A percentile compares a stretch with the other conserved stretches of the same genome.
These are phyloP conservation scores for Diadromus collaris DNA, from an alignment of 2,888 invertebrate genomes.

Conservation along the genomic window DNA sequence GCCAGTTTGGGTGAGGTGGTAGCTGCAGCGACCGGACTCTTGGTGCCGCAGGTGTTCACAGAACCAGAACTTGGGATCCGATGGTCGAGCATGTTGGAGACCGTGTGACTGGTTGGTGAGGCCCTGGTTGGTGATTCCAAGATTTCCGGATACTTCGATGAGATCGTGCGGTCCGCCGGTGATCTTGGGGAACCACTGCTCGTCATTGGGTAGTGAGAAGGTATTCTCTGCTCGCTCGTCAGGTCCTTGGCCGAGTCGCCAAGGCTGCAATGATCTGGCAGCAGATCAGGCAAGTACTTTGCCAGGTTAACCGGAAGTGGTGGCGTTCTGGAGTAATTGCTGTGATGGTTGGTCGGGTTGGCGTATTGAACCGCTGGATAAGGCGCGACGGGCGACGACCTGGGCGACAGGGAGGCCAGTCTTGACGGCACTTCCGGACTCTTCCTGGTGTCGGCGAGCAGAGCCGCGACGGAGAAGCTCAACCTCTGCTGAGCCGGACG, in stretches of 20 bases:
- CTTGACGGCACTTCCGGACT: constrained; percentile 37
- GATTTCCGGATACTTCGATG: constrained; percentile 61
- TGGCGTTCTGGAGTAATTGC: constrained; percentile 38
- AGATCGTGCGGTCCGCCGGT: constrained; percentile 46
- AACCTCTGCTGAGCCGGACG: constrained; percentile 71
- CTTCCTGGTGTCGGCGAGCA: constrained; percentile 81
- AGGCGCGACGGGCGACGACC: constrained; percentile 57
- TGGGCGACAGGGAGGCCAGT: constrained; percentile 56
- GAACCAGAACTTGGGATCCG: constrained; percentile 46
- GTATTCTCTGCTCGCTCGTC: constrained; percentile 39
- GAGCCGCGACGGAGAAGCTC: constrained; percentile 84
- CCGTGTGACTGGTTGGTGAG: constrained; percentile 55
- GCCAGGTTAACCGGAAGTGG: constrained; percentile 50
- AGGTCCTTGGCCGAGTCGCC: constrained; percentile 38
- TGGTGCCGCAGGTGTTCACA: constrained; percentile 41
- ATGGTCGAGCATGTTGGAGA: constrained; percentile 60
- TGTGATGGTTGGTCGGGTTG: constrained; percentile 9
- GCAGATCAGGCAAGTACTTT: constrained; percentile 62
- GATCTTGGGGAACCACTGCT: constrained; percentile 37
- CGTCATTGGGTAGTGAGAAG: constrained; percentile 35
- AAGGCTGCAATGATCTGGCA: constrained; percentile 47
- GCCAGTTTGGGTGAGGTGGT: constrained; percentile 61
- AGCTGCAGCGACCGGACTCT: constrained; percentile 34
- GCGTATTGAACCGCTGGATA: constrained; percentile 67
- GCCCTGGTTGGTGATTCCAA: constrained; percentile 55